phyloP scores from a whole-genome alignment of 1,140 invertebrate species.

The Drosophila tristis region DNA sequence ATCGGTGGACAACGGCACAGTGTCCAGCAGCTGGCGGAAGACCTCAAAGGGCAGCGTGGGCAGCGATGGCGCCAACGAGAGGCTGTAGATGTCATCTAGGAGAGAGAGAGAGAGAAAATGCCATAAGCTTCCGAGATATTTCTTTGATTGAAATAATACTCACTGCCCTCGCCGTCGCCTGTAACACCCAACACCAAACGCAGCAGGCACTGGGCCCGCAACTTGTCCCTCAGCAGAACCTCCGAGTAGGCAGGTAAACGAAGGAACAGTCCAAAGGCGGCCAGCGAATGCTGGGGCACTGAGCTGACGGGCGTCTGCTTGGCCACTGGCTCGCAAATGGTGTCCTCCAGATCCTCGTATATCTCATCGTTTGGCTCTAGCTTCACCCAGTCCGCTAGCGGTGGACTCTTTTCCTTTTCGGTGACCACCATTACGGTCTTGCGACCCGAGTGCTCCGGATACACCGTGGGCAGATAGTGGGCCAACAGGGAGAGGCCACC shows the following conservation, averaged over 20 bases:
- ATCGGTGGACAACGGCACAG: constrained; percentile 91
- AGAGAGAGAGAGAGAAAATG: neutral
- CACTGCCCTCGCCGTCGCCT: constrained; percentile 95
- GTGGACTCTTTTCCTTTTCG: constrained; percentile 85
- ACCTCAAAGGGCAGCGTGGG: constrained; percentile 96
- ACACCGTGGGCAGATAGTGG: constrained; percentile 93
- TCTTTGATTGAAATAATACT: constrained; percentile 56
- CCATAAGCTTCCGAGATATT: neutral
- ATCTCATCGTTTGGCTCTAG: constrained; percentile 89
- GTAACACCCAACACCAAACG: constrained; percentile 94
- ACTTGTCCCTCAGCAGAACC: constrained; percentile 92
- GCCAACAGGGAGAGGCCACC: constrained; percentile 95
- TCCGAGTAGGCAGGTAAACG: constrained; percentile 95
- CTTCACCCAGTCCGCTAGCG: constrained; percentile 92
- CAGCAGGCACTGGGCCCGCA: constrained; percentile 93
- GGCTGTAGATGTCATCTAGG: constrained; percentile 90
- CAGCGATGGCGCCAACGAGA: constrained; percentile 89
- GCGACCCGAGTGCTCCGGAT: constrained; percentile 87
- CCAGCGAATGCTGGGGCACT: constrained; percentile 94
- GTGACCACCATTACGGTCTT: constrained; percentile 82
- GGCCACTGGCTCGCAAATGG: constrained; percentile 76
- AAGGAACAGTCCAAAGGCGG: constrained; percentile 95
- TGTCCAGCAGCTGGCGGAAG: constrained; percentile 91
- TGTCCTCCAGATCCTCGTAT: constrained; percentile 88
- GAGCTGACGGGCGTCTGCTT: constrained; percentile 79